Conservation (phyloP, 2,113 vertebrate genomes). For the Callipepla californica region DNA sequence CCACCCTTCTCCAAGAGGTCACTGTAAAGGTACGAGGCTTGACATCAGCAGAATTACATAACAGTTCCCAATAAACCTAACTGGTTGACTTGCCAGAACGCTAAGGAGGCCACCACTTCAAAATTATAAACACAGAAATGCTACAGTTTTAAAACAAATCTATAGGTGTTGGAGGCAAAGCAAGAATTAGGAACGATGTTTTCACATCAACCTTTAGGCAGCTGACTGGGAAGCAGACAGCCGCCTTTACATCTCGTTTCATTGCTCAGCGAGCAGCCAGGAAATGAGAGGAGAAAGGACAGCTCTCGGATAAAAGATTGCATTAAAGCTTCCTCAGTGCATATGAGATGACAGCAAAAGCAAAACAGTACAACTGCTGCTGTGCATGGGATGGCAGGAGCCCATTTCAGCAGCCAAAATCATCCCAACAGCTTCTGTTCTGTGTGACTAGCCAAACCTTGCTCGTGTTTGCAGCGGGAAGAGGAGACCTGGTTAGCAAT, state of each 20-base stretch:
- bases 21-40: neutral
- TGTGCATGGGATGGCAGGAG: constrained; percentile 65
- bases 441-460: constrained; percentile 26
- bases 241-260: constrained; percentile 17
- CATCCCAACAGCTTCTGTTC: constrained; percentile 70
- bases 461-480: constrained; percentile 34
- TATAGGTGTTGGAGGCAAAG: constrained; percentile 33
- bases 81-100: constrained; percentile 44
- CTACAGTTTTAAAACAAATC: constrained; percentile 63
- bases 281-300: constrained; percentile 50
- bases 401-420: constrained; percentile 70
- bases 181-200: constrained; percentile 50
- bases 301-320: constrained; percentile 21
- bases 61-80: constrained; percentile 39
- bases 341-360: constrained; percentile 43
- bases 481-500: constrained; percentile 38
- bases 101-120: constrained; percentile 45
- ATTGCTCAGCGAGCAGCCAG: constrained; percentile 57
- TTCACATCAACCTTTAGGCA: constrained; percentile 55
- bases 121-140: constrained; percentile 22
- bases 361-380: constrained; percentile 63
- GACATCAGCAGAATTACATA: constrained; percentile 3
- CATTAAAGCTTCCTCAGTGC: constrained; percentile 26
- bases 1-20: neutral
- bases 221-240: constrained; percentile 39